Base-by-base conservation (phyloP, 2,888 invertebrate genomes). In the Micropterix aruncella region DNA sequence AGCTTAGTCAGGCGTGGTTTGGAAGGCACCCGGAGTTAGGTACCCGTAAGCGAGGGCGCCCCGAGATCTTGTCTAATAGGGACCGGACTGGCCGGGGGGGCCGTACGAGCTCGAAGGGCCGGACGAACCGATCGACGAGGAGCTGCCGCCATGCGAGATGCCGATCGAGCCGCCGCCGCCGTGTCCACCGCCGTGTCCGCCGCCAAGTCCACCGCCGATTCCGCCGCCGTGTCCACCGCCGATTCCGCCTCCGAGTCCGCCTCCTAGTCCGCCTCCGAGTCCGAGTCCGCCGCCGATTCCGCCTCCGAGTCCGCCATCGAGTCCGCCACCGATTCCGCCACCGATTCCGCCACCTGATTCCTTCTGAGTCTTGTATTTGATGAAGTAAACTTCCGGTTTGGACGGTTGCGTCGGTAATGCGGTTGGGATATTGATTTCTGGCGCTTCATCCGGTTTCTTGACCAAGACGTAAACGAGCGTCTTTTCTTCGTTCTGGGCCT, bases 311-410 rank as follows among this genome's bases (percentile, higher is more conserved):
- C 50, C 49, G 9, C 53, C 41, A 19, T 36, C 37, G 27, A 44
- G 18, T 14, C 41, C 42, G 19, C 43, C 41, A 7, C 50, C 49
- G 40, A 49, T 46, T 18, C 51, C 50, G 16, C 46, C 43, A 40
- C 46, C 46, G 16, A 46, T 44, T 12, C 47, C 47, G 15, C 46
- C 48, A 19, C 37, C 37, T 27, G 44, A 45, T 44, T 55, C 54
- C 46, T 53, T 54, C 61, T 75, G 74, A 17, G 77, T 77, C 62
- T 78, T 79, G 63, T 83, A 83, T 58, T 80, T 74, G 62, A 82
- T 82, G 64, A 82, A 82, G 66, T 80, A 82, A 15, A 82, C 82
- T 64, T 82, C 82, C 1, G 82, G 82, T 58, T 82, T 82, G 70
- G 77, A 79, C 37, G 82, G 82, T 56, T 80, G 80, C 9, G 82